phyloP scores from a whole-genome alignment of 2,113 vertebrate species.

The Chionodraco myersi region DNA sequence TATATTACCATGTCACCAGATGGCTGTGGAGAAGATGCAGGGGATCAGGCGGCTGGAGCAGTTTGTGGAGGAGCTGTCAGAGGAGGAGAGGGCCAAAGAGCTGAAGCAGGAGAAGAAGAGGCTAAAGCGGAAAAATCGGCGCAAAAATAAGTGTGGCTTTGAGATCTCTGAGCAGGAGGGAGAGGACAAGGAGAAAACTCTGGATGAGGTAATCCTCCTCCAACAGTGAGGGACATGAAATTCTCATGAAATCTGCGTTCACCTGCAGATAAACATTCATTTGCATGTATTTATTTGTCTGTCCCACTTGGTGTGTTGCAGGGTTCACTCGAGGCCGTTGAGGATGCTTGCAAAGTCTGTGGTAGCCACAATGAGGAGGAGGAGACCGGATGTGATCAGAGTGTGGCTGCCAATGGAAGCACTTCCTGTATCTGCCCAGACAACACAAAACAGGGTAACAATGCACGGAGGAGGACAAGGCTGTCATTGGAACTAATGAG shows the following conservation, averaged over 20 bases:
- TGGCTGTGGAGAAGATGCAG: conserved; percentile 97
- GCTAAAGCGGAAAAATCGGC: conserved; percentile 95
- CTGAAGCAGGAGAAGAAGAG: conserved; percentile 98
- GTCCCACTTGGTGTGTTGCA: conserved; percentile 57
- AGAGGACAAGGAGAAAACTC: conserved; percentile 87
- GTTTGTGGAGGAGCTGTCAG: conserved; percentile 96
- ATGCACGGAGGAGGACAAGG: background rate
- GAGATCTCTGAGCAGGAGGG: conserved; percentile 86
- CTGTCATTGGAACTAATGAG: background rate
- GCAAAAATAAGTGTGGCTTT: conserved; percentile 96
- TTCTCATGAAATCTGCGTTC: background rate
- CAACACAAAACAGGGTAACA: conserved; percentile 88
- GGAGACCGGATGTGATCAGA: conserved; percentile 85
- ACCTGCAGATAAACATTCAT: background rate
- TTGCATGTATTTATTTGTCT: background rate
- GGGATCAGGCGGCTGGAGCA: conserved; percentile 96
- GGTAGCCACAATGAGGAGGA: conserved; percentile 75
- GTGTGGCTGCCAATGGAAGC: conserved; percentile 85
- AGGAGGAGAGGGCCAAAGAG: conserved; percentile 95
- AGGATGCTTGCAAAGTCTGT: conserved; percentile 90
- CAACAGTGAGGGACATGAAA: background rate
- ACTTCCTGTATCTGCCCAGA: conserved; percentile 90
- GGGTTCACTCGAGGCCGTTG: conserved; percentile 87
- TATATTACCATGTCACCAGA: conserved; percentile 75
- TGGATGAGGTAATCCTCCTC: conserved; percentile 86